Evolutionary conservation across 1,140 invertebrate species (phyloP), one percentile per base, ranked within the genome.

Genomic region (Pectinophora gossypiella): DNA sequence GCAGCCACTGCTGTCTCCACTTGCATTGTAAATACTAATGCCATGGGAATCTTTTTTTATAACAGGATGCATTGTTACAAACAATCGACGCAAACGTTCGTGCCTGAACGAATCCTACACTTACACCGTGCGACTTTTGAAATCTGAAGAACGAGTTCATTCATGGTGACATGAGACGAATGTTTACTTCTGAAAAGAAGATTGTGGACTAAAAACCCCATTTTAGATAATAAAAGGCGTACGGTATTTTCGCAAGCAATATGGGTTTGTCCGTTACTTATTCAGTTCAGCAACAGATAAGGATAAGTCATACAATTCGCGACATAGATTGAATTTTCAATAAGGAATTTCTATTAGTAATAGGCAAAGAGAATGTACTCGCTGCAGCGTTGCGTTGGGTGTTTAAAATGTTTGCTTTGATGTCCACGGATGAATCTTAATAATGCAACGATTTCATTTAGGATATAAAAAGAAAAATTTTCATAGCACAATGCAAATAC

Each of bases 201-300:
- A 40, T 54, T n/a, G n/a, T 65, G 79, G 58, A 67, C 76, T 72
- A 68, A 64, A 81, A 84, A 81, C 80, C 75, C 63, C 73, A 74
- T 81, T 82, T 63, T 67, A 61, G 51, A 79, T 72, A 74, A 79
- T 79, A 18, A 72, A n/a, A 72, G 72, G 62, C 51, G 64, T 83
- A 83, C 83, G 79, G 80, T 86, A 82, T 75, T 74, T 76, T 76
- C 57, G 63, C 61, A 62, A 56, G 64, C 59, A 64, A 76, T 79
- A 84, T 76, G 64, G 68, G 64, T 66, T 69, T 54, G 57, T 38
- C 76, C 79, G 80, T 86, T 84, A 83, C 60, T 74, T 76, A 66
- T 72, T 74, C 67, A 69, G 57, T 73, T 66, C 70, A 72, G 57
- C 69, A 60, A 76, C 69, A 72, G 72, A 78, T 78, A 85, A 83